Evolutionary conservation across 2,888 invertebrate species (phyloP).

Genomic region (Lamellibrachia columna): DNA sequence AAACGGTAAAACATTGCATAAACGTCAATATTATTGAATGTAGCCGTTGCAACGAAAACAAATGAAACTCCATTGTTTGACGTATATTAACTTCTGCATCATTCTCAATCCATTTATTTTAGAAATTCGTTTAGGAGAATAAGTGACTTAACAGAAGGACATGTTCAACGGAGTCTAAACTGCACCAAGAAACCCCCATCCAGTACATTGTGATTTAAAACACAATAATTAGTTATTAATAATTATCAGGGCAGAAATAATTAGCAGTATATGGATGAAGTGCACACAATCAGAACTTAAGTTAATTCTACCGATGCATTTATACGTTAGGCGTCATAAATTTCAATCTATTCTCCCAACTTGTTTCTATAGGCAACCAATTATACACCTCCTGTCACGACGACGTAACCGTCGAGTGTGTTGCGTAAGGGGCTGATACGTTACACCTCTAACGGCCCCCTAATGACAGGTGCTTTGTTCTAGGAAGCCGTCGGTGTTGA

Average conservation of each 20-base stretch:
- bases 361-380: slow-evolving; percentile 22
- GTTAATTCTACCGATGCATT: slow-evolving; percentile 18
- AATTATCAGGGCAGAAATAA: neutral
- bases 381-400: slow-evolving; percentile 25
- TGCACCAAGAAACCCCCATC: neutral
- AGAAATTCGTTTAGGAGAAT: neutral
- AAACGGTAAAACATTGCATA: too few species aligned
- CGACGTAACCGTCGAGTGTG: slow-evolving; percentile 22
- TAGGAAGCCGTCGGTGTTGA: slow-evolving; percentile 21
- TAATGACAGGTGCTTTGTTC: slow-evolving; percentile 23
- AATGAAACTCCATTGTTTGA: neutral
- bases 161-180: neutral
- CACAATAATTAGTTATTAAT: neutral
- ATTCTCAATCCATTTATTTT: neutral
- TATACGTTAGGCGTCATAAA: slow-evolving; percentile 20
- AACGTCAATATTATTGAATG: too few species aligned
- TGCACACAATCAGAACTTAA: slow-evolving; percentile 1
- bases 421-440: slow-evolving; percentile 22
- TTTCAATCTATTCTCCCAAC: slow-evolving; percentile 20
- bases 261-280: neutral
- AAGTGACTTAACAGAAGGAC: neutral
- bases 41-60: too few species aligned
- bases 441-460: slow-evolving; percentile 23
- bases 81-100: neutral
- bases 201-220: neutral